Percentiles rank a stretch among this genome's conserved stretches.
Evolutionary conservation across 2,113 vertebrate genomes (phyloP).

Genomic region (Psittacara wagleri): DNA sequence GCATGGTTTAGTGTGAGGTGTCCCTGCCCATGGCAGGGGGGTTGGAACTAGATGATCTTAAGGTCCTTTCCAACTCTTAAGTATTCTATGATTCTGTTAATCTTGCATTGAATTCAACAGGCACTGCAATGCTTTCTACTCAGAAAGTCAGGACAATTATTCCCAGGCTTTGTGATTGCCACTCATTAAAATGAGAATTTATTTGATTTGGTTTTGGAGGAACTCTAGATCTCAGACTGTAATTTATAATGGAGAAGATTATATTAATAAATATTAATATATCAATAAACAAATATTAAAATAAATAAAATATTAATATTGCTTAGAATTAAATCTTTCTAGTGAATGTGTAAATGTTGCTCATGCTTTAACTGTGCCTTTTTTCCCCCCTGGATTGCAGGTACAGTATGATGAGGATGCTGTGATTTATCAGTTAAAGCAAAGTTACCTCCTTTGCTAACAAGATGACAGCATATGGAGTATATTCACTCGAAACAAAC

Average conservation of each 20-base stretch:
- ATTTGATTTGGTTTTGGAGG: neutral
- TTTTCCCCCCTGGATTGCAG: neutral
- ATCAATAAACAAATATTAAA: neutral
- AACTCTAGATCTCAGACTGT: neutral
- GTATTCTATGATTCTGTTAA: neutral
- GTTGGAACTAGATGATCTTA: no score
- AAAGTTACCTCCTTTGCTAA: neutral
- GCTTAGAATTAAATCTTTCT: neutral
- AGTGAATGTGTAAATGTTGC: neutral
- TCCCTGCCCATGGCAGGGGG: no score
- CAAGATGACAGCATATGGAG: neutral
- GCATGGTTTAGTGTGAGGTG: no score
- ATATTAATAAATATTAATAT: neutral
- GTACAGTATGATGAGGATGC: neutral
- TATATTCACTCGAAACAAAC: neutral
- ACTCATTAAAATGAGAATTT: neutral
- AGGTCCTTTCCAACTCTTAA: no score
- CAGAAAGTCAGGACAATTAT: neutral
- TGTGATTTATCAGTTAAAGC: neutral
- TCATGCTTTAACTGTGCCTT: neutral
- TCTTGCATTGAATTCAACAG: neutral
- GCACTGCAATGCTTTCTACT: neutral
- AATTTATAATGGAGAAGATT: neutral
- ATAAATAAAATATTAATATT: neutral
- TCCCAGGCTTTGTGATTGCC: neutral